A percentile compares a stretch with the other conserved stretches of the same genome.
Evolutionary conservation across 2,113 vertebrate genomes (phyloP).

Genomic region (Alexandromys fortis): DNA sequence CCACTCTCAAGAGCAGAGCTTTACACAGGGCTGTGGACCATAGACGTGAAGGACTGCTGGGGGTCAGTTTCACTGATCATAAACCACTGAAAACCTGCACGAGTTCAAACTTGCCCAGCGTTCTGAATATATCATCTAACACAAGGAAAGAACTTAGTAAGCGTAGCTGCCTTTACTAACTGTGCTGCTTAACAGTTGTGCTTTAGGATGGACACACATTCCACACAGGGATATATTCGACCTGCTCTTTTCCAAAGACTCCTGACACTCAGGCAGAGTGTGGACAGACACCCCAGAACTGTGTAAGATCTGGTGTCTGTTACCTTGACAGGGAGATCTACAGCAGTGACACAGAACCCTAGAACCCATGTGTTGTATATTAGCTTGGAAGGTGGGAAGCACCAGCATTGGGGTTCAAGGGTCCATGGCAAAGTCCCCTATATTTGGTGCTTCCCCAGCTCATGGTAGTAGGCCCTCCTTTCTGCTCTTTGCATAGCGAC

Average conservation of each 20-base stretch:
- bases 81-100: not conserved
- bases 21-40: not conserved
- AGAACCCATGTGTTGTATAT: not conserved
- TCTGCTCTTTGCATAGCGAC: not conserved
- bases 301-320: not conserved
- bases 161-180: not conserved
- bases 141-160: not conserved
- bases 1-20: not conserved
- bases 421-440: accelerated
- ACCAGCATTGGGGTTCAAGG: not conserved
- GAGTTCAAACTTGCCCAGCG: not conserved
- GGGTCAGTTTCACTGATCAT: not conserved
- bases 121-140: not conserved
- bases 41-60: not conserved
- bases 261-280: accelerated
- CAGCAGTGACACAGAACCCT: not conserved
- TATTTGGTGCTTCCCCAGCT: not conserved
- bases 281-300: not conserved
- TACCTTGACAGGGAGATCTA: not conserved
- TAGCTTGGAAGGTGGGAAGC: not conserved
- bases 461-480: too few species aligned
- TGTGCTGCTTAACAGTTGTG: not conserved
- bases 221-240: not conserved
- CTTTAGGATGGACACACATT: not conserved
- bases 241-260: not conserved